Conservation (phyloP, 92 coral and sea anemone genomes). For the Epizoanthus rinbou region DNA sequence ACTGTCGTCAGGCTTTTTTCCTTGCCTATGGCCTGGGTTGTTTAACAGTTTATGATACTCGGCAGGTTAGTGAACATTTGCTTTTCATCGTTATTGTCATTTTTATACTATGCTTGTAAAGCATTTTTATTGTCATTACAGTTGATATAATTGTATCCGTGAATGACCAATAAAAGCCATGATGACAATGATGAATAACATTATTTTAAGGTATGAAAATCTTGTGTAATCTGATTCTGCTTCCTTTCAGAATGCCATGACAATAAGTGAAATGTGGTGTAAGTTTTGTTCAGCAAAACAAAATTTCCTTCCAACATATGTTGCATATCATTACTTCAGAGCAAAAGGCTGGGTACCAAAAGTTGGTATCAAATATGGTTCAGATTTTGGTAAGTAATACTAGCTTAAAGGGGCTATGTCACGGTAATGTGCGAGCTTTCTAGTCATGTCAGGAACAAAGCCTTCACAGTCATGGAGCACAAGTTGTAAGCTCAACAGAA, state of each 20-base stretch:
- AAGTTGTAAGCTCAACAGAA: too few species aligned
- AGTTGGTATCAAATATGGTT: slow-evolving; percentile 91
- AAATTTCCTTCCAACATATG: slow-evolving; percentile 78
- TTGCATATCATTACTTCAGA: slow-evolving; percentile 91
- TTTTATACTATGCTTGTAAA: too few species aligned
- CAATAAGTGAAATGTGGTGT: slow-evolving; percentile 80
- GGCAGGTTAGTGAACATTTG: slow-evolving; percentile 52
- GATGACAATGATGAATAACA: too few species aligned
- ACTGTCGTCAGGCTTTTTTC: slow-evolving; percentile 78
- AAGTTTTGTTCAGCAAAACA: slow-evolving; percentile 69
- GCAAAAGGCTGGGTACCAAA: slow-evolving; percentile 98
- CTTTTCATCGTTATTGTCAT: not conserved
- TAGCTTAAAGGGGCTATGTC: too few species aligned
- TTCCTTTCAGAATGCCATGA: slow-evolving; percentile 64
- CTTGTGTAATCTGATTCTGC: not conserved
- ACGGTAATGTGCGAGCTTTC: too few species aligned
- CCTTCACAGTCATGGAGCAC: too few species aligned
- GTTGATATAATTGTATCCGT: not conserved
- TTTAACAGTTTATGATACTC: slow-evolving; percentile 58
- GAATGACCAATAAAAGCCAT: too few species aligned
- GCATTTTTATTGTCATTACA: not conserved
- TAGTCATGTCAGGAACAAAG: too few species aligned
- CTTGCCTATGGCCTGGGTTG: slow-evolving; percentile 96
- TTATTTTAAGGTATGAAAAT: too few species aligned
- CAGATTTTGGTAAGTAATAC: slow-evolving; percentile 87